phyloP scores from a whole-genome alignment of 2,797 vertebrate species.

The Momotus momota region DNA sequence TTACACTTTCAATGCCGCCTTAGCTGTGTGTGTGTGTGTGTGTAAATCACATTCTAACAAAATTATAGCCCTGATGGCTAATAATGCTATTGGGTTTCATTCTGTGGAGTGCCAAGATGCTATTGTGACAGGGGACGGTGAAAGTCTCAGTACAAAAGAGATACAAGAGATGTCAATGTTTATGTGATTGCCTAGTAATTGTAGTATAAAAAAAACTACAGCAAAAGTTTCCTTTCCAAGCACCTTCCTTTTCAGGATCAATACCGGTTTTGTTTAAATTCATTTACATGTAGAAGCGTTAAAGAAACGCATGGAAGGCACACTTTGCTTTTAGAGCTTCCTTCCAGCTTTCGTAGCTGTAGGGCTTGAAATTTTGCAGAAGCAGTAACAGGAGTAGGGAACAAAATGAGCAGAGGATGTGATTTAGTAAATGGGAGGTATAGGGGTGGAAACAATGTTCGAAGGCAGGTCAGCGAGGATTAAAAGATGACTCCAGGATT shows the following conservation, averaged over 20 bases:
- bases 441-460: not conserved
- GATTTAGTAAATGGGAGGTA: not conserved
- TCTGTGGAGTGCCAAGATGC: not conserved
- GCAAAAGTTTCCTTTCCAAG: not conserved
- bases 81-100: not conserved
- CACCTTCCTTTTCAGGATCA: not conserved
- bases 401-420: not conserved
- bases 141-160: not conserved
- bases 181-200: not conserved
- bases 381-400: not conserved
- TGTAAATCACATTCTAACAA: not conserved
- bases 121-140: accelerated
- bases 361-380: not conserved
- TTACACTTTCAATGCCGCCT: not conserved
- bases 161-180: not conserved
- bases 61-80: not conserved
- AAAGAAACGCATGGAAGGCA: accelerated
- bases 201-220: not conserved
- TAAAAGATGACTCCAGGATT: not conserved
- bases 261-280: not conserved
- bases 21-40: not conserved
- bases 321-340: not conserved
- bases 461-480: not conserved
- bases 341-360: not conserved
- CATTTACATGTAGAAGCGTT: not conserved